Base-by-base conservation (phyloP, 2,113 vertebrate genomes). In the Elaphurus davidianus region DNA sequence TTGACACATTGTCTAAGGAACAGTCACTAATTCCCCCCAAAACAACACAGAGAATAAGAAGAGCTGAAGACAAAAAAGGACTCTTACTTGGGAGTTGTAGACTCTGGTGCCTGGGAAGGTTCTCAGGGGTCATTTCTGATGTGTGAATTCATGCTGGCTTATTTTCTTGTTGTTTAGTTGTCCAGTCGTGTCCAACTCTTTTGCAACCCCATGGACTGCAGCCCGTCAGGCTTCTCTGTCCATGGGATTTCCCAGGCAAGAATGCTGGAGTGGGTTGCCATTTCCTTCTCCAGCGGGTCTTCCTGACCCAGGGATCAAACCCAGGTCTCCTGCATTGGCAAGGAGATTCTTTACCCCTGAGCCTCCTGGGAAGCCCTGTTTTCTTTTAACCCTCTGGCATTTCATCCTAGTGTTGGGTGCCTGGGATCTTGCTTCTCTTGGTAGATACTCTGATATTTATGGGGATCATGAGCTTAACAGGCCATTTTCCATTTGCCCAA, bases 331-430 rank as follows among this genome's bases (percentile, higher is more conserved):
- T 40, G 36, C 67, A 40, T 13, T 74, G 67, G n/a, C 67, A 74
- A 40, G 67, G n/a, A 74, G n/a, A 19, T 74, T 23, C 67, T 74
- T 40, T 40, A 71, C 19, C 19, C 3, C 19, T 40, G 67, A 74
- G 5, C 19, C 67, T 40, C 19, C 19, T 74, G 67, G 67, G 67
- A 74, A 74, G n/a, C n/a, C 19, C n/a, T 93, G 36, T 92, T 98
- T 94, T 90, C 93, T 95, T 91, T 47, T 25, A 60, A 87, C 36
- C 59, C 83, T 97, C 94, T 97, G 82, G 96, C 98, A 98, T 98
- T 98, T 98, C 92, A 94, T 94, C 86, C 55, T 27, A 40, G 36
- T 84, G 13, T 57, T 93, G 6, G 27, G 85, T 76, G 33, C 52
- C 94, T 95, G 47, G 36, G 30, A 55, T 71, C 81, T 88, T 81